Percentiles rank a stretch among this genome's conserved stretches.
These are phyloP conservation scores for Bibio marci DNA, from an alignment of 2,888 invertebrate genomes.

Conservation along the genomic window DNA sequence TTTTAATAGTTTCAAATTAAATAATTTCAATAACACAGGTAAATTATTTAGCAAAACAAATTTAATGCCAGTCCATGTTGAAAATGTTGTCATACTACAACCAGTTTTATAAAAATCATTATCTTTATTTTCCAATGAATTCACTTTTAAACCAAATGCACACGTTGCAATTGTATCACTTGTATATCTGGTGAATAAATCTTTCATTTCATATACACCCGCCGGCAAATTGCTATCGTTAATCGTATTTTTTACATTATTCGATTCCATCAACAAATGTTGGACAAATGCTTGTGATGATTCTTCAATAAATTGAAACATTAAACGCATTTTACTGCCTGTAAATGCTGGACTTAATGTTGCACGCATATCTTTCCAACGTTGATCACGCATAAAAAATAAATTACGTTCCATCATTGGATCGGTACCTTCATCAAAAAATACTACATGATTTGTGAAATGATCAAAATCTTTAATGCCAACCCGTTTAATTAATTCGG, in stretches of 20 bases:
- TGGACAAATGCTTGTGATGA: conserved; percentile 13
- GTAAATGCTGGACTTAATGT: conserved; percentile 31
- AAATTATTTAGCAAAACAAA: neutral
- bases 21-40: conserved; percentile 13
- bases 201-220: conserved; percentile 3
- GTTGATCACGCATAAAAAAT: conserved; percentile 29
- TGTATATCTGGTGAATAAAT: conserved; percentile 5
- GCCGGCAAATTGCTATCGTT: neutral
- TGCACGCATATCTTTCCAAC: conserved; percentile 30
- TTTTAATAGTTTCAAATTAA: too few species aligned
- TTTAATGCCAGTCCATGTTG: neutral
- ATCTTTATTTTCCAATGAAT: conserved; percentile 29
- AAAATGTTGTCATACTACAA: conserved; percentile 12
- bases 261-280: neutral
- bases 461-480: conserved; percentile 39
- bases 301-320: conserved; percentile 26
- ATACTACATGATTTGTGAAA: conserved; percentile 31
- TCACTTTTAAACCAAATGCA: conserved; percentile 31
- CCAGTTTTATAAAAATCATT: conserved; percentile 33
- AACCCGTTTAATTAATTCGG: conserved; percentile 35
- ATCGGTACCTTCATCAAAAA: conserved; percentile 27
- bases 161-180: conserved; percentile 26
- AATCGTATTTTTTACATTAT: neutral
- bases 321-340: conserved; percentile 30
- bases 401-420: conserved; percentile 33